phyloP scores from a whole-genome alignment of 2,113 vertebrate genomes.

The Spermophilus dauricus region DNA sequence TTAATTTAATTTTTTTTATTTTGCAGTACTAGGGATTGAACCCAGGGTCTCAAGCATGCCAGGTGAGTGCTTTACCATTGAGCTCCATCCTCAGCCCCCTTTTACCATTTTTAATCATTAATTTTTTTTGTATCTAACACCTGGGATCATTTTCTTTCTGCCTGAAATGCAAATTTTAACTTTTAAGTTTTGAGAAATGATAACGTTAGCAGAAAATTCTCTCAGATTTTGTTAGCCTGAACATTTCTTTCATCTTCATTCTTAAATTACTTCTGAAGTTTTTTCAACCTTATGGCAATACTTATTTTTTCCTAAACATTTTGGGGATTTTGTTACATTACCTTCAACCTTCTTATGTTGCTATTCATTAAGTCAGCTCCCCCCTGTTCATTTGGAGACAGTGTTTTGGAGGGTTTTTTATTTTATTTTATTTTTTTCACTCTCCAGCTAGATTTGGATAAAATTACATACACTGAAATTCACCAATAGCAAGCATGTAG shows the following conservation, averaged over 20 bases:
- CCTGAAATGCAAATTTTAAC: not conserved
- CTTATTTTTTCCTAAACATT: not conserved
- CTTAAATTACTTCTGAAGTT: not conserved
- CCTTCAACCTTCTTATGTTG: not conserved
- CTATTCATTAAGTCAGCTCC: not conserved
- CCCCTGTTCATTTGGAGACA: not conserved
- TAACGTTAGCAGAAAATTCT: not conserved
- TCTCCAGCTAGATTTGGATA: not conserved
- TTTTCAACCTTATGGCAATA: not conserved
- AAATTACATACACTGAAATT: not conserved
- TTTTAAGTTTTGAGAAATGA: not conserved
- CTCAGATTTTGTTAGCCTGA: not conserved
- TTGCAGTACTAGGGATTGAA: too few species aligned
- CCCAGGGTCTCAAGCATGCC: too few species aligned
- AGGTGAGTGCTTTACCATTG: too few species aligned
- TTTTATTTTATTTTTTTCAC: not conserved
- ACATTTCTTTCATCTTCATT: not conserved
- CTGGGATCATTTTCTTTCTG: not conserved
- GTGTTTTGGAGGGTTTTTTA: not conserved
- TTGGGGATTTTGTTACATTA: not conserved
- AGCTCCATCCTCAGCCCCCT: not conserved
- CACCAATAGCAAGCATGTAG: not conserved
- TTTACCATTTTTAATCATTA: not conserved
- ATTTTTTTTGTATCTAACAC: not conserved
- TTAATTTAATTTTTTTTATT: too few species aligned